phyloP scores from a whole-genome alignment of 2,113 vertebrate genomes.

The Equus quagga region DNA sequence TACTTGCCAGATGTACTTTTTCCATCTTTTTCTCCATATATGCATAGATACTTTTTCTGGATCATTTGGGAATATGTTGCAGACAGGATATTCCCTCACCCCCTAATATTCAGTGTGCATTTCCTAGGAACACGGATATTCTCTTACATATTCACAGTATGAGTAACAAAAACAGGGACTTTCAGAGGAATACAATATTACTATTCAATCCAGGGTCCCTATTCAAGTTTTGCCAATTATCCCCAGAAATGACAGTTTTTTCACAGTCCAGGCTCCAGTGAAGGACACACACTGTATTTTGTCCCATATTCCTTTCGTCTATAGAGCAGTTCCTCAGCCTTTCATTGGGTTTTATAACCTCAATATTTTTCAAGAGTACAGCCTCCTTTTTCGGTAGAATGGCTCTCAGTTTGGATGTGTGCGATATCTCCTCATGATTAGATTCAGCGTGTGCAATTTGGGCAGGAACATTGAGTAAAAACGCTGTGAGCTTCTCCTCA shows the following conservation, averaged over 20 bases:
- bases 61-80: not conserved
- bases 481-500: not conserved
- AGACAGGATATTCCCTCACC: not conserved
- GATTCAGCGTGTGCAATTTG: not conserved
- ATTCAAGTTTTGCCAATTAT: not conserved
- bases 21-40: not conserved
- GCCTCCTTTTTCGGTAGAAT: not conserved
- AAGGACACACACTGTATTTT: not conserved
- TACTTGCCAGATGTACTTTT: not conserved
- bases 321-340: not conserved
- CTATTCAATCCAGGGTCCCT: not conserved
- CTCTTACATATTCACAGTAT: not conserved
- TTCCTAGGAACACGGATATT: conserved; percentile 6
- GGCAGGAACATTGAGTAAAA: not conserved
- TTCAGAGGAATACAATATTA: not conserved
- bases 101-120: not conserved
- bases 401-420: not conserved
- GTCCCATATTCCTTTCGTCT: not conserved
- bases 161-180: not conserved
- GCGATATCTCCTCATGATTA: not conserved
- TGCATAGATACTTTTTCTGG: not conserved
- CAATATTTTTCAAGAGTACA: not conserved
- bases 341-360: not conserved
- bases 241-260: not conserved
- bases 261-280: not conserved